These are phyloP conservation scores for Sipha maydis DNA, from an alignment of 2,888 invertebrate species.

Conservation along the genomic window DNA sequence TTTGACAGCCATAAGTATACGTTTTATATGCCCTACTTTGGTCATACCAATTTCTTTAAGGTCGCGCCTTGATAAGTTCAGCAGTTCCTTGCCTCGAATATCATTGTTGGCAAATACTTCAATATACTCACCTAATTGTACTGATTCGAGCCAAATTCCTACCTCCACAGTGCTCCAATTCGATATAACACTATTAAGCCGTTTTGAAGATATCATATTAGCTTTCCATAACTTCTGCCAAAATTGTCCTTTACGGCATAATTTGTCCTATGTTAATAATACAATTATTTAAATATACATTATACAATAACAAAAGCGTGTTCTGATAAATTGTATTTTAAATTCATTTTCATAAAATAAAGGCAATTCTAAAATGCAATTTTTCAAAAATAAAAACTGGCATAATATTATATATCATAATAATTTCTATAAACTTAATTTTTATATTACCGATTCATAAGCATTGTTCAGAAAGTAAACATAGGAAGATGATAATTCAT, in stretches of 20 bases:
- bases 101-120: conserved; percentile 93
- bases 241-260: conserved; percentile 73
- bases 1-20: conserved; percentile 91
- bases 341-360: no score
- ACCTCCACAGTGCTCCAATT: conserved; percentile 92
- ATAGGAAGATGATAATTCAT: conserved; percentile 29
- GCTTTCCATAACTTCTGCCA: conserved; percentile 75
- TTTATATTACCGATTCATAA: conserved; percentile 53
- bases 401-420: no score
- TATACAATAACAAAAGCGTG: background rate
- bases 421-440: background rate
- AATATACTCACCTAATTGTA: conserved; percentile 89
- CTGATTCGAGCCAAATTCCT: conserved; percentile 86
- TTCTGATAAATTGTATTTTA: background rate
- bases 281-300: background rate
- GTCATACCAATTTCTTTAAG: conserved; percentile 91
- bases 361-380: no score
- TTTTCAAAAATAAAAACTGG: no score
- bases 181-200: conserved; percentile 69
- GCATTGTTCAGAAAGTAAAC: conserved; percentile 45
- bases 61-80: conserved; percentile 86
- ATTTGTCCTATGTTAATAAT: conserved; percentile 65
- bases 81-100: conserved; percentile 88
- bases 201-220: conserved; percentile 64
- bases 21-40: conserved; percentile 95